These are phyloP conservation scores for Agonopterix arenella DNA, from an alignment of 2,888 invertebrate genomes.

Conservation along the genomic window DNA sequence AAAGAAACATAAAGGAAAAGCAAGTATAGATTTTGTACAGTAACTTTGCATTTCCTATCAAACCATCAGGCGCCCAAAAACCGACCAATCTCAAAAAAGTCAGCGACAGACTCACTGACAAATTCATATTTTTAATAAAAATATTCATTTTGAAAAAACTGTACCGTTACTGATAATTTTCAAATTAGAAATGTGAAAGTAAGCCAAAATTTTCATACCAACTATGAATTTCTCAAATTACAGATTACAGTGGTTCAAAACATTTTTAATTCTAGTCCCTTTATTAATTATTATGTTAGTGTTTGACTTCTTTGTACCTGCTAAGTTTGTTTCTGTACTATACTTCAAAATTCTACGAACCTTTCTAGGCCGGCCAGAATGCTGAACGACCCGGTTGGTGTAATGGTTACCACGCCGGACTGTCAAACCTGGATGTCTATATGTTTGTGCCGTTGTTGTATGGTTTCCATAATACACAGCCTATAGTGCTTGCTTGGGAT, in stretches of 20 bases:
- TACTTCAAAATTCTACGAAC: no score
- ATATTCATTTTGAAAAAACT: not conserved
- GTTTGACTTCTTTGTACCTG: no score
- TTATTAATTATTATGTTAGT: no score
- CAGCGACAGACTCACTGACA: conserved; percentile 44
- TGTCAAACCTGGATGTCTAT: no score
- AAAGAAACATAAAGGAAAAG: conserved; percentile 49
- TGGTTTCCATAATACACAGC: no score
- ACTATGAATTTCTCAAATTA: not conserved
- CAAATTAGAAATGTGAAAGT: not conserved
- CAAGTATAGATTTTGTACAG: conserved; percentile 44
- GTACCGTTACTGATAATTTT: not conserved
- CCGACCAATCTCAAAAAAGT: conserved; percentile 47
- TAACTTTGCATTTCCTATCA: conserved; percentile 17
- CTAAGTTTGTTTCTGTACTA: no score
- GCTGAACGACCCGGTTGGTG: no score
- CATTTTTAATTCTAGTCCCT: not conserved
- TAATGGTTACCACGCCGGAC: no score
- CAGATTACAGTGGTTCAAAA: not conserved
- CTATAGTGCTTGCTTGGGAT: no score
- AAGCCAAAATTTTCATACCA: not conserved
- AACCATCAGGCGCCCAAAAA: conserved; percentile 49
- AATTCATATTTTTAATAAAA: conserved; percentile 37
- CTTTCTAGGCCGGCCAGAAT: no score
- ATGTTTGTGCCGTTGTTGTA: no score